Base-by-base conservation (phyloP, 2,113 vertebrate genomes). In the Heteronetta atricapilla region DNA sequence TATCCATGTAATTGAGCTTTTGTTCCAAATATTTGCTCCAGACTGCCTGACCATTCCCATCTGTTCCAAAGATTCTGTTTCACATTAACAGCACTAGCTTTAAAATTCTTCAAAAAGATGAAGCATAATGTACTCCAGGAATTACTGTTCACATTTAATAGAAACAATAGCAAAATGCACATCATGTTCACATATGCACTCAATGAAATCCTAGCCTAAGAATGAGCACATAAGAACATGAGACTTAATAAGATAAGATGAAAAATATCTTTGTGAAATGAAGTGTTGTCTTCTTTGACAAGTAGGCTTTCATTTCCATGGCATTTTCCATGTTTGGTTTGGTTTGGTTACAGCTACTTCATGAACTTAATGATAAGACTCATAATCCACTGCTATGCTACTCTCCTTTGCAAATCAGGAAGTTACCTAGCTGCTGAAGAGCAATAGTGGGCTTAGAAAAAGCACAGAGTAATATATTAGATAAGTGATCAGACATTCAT, bases 61-160 rank as follows among this genome's bases (percentile, higher is more conserved):
- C 59, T 87, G 70, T 87, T 92, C 83, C 34, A 66, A 87, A 75
- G 75, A 89, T 59, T 92, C 84, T 93, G 38, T 81, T 95, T 91
- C 79, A 64, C 36, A 85, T 97, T 80, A 96, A 78, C 69, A 64
- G 28, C 0, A 4, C 20, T 48, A 88, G 53, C 44, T 75, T 92
- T 90, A 73, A 88, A 76, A 81, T 48, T 68, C 34, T 88, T 86
- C 73, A 82, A 48, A 69, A 92, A 62, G 23, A 82, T 66, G 52
- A 95, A 92, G 63, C 40, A 80, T n/a, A 82, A 86, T n/a, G 38
- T 48, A 72, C 18, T 93, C 84, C 52, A 67, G 53, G 66, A 94
- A 79, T 79, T 94, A 74, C 70, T 80, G 31, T 19, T 91, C 67
- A 46, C 9, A 50, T 80, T 72, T 83, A 86, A 62, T 21, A 78